A percentile compares a stretch with the other conserved stretches of the same genome.
Evolutionary conservation across 2,113 vertebrate species (phyloP).

Genomic region (Zapornia atra): DNA sequence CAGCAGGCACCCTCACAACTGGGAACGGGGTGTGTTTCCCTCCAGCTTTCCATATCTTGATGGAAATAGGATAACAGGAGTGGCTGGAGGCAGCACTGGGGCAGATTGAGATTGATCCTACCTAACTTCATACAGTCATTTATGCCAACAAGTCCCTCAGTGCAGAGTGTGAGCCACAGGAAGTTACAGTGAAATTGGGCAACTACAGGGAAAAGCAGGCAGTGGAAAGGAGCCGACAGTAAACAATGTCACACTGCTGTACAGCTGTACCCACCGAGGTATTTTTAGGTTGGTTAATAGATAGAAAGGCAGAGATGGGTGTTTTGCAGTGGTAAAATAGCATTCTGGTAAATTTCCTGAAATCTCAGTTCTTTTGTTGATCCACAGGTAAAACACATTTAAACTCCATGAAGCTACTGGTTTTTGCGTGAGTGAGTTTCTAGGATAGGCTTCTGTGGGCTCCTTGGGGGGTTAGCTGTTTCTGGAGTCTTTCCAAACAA

Average conservation of each 20-base stretch:
- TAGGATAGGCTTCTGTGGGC: not conserved
- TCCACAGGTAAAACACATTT: not conserved
- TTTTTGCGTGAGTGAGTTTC: not conserved
- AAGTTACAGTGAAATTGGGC: not conserved
- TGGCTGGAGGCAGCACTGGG: not conserved
- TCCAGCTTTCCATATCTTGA: not conserved
- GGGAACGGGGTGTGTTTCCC: not conserved
- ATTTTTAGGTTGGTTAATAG: not conserved
- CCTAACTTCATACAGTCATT: not conserved
- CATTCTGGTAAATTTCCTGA: not conserved
- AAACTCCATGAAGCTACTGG: not conserved
- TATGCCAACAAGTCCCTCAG: not conserved
- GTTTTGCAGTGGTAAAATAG: not conserved
- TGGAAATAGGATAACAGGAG: not conserved
- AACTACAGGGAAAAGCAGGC: not conserved
- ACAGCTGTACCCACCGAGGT: not conserved
- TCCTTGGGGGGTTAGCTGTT: not conserved
- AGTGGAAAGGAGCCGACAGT: not conserved
- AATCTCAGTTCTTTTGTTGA: not conserved
- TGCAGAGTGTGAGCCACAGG: accelerated
- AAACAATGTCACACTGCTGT: not conserved
- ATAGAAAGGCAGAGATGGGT: not conserved
- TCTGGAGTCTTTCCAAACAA: not conserved
- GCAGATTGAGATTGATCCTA: not conserved
- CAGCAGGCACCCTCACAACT: not conserved